Evolutionary conservation across 2,888 invertebrate genomes (phyloP).

Genomic region (Dexiosoma caninum): DNA sequence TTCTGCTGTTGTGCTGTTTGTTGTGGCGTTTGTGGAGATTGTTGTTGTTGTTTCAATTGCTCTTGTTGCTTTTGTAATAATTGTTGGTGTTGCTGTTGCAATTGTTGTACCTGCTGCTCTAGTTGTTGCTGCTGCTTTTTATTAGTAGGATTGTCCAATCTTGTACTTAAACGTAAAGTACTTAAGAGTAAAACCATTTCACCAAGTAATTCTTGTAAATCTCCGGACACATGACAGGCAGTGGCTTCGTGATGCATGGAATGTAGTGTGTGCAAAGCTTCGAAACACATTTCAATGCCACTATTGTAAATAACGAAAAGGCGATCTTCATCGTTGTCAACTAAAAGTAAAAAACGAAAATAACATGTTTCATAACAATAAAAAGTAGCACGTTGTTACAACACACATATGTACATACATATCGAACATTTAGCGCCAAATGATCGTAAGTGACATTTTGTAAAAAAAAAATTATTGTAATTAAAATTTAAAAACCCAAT

Average conservation of each 20-base stretch:
- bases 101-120: slow-evolving; percentile 68
- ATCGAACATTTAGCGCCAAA: too few relatives aligned
- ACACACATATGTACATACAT: too few relatives aligned
- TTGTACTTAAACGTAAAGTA: slow-evolving; percentile 82
- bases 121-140: slow-evolving; percentile 73
- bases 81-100: slow-evolving; percentile 65
- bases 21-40: slow-evolving; percentile 66
- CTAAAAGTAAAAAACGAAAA: slow-evolving; percentile 73
- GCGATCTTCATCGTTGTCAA: slow-evolving; percentile 93
- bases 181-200: slow-evolving; percentile 86
- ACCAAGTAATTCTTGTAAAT: slow-evolving; percentile 89
- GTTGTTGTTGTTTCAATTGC: slow-evolving; percentile 65
- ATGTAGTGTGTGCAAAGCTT: slow-evolving; percentile 93
- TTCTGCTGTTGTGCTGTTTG: slow-evolving; percentile 72
- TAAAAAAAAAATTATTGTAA: too few relatives aligned
- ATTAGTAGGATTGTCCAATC: slow-evolving; percentile 74
- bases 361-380: too few relatives aligned
- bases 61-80: slow-evolving; percentile 63
- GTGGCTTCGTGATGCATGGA: slow-evolving; percentile 96
- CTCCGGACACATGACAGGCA: slow-evolving; percentile 89
- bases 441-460: too few relatives aligned
- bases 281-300: slow-evolving; percentile 83
- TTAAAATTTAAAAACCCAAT: too few relatives aligned
- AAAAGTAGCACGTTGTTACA: too few relatives aligned
- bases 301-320: slow-evolving; percentile 93